Conservation (phyloP, 23 tunicate species). For the Corella eumyota region DNA sequence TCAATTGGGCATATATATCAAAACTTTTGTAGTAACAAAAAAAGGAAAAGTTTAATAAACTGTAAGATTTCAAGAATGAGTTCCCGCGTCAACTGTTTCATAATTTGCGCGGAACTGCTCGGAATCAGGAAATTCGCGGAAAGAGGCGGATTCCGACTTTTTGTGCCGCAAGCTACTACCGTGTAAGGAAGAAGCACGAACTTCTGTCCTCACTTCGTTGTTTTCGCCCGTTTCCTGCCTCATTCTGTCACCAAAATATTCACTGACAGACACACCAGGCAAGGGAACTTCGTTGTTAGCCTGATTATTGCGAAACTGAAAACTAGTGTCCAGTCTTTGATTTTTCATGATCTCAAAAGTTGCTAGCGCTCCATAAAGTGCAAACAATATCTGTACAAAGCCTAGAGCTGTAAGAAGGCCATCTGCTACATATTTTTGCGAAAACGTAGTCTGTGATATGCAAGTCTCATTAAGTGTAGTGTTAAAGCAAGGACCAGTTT, state of each 20-base stretch:
- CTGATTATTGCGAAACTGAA: not conserved
- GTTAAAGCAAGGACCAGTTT: slow-evolving; percentile 3
- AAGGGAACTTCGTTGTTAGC: not conserved
- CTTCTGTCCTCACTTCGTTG: not conserved
- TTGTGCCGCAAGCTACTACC: slow-evolving; percentile 3
- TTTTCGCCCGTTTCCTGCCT: not conserved
- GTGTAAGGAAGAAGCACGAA: not conserved
- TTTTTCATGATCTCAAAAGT: slow-evolving; percentile 4
- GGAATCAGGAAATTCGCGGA: slow-evolving; percentile 31
- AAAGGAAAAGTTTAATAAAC: too few relatives aligned
- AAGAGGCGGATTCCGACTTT: not conserved
- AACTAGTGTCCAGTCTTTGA: slow-evolving; percentile 2
- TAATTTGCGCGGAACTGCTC: slow-evolving; percentile 36
- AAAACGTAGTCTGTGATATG: slow-evolving; percentile 17
- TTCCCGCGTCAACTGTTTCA: too few relatives aligned
- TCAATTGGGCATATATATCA: too few relatives aligned
- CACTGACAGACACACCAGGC: slow-evolving; percentile 15
- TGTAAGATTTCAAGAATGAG: too few relatives aligned
- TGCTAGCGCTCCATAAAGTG: slow-evolving; percentile 13
- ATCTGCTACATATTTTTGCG: too few relatives aligned
- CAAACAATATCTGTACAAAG: slow-evolving; percentile 6
- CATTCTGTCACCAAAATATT: slow-evolving; percentile 6
- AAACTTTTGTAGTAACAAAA: too few relatives aligned
- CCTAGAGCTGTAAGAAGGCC: slow-evolving; percentile 12
- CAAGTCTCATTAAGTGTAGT: slow-evolving; percentile 3